These are phyloP conservation scores for Rhabdomys dilectus DNA, from an alignment of 2,113 vertebrate species.

Conservation along the genomic window DNA sequence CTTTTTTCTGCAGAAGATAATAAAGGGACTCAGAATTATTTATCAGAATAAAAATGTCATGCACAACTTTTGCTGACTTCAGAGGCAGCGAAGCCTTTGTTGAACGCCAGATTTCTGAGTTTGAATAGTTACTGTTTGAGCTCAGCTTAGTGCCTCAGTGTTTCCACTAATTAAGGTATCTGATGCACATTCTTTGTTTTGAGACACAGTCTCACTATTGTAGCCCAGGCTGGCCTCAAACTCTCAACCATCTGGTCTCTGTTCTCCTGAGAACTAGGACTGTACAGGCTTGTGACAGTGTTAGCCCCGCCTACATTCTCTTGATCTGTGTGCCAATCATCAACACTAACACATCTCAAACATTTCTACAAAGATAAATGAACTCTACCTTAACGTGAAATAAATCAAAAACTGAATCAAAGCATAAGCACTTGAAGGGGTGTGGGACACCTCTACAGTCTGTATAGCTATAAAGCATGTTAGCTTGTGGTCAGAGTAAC, in stretches of 20 bases:
- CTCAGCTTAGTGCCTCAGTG: not conserved
- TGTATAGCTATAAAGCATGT: not conserved
- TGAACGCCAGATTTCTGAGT: slow-evolving; percentile 40
- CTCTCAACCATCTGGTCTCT: not conserved
- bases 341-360: slow-evolving; percentile 9
- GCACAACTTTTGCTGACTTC: slow-evolving; percentile 1
- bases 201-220: not conserved
- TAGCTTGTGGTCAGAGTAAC: not conserved
- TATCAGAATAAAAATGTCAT: not conserved
- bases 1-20: slow-evolving; percentile 90
- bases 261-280: not conserved
- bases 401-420: slow-evolving; percentile 3
- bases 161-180: slow-evolving; percentile 37
- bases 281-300: not conserved
- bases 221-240: not conserved
- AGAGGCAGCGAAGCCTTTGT: not conserved
- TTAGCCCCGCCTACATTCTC: not conserved
- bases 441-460: not conserved
- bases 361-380: slow-evolving; percentile 26
- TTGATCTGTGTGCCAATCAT: slow-evolving; percentile 37
- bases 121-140: slow-evolving; percentile 42
- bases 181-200: not conserved
- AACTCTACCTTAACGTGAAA: slow-evolving; percentile 22
- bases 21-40: slow-evolving; percentile 57
- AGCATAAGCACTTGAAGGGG: slow-evolving; percentile 1